Evolutionary conservation across 2,888 invertebrate species (phyloP), one percentile per base, ranked within the genome.

Genomic region (Eupithecia centaureata): DNA sequence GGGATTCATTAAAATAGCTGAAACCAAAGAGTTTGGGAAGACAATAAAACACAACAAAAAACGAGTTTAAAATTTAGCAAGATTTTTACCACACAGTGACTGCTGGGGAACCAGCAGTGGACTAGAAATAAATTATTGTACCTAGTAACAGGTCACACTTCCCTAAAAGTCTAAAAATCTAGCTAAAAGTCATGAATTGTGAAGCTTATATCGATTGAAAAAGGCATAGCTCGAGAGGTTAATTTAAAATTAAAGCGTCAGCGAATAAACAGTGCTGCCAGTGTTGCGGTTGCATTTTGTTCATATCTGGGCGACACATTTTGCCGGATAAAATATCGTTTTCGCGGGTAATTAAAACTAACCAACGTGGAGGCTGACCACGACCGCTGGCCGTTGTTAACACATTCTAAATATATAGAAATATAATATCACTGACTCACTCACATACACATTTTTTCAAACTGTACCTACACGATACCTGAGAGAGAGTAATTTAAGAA

Each of bases 331-430:
- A 90, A 86, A 87, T 88, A 87, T 86, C 77, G 83, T 79, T 86
- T 88, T 81, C 80, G 85, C 79, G 85, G 85, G 81, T 88, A 89
- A 89, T 88, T 87, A 87, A 88, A 86, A 87, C 86, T 88, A 86
- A 84, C 89, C 85, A 82, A 82, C 77, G 78, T 72, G 82, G 81
- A 75, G 73, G 79, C 75, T 76, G 80, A 75, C 78, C 81, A 76
- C 76, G 78, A 81, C 79, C 77, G 77, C 76, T 76, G 12, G 7
- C 5, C 32, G 81, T 79, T 84, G 83, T 84, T 82, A 81, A 84
- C 82, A 82, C 85, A 86, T 85, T n/a, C 18, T 57, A 57, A 7
- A 56, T 32, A 57, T 33, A 57, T 32, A 22, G 32, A 57, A 57
- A 57, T 33, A 33, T 22, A 22, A 33, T 33, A 12, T 32, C 32